Base-by-base conservation (phyloP, 2,888 invertebrate species). In the Apeira syringaria region DNA sequence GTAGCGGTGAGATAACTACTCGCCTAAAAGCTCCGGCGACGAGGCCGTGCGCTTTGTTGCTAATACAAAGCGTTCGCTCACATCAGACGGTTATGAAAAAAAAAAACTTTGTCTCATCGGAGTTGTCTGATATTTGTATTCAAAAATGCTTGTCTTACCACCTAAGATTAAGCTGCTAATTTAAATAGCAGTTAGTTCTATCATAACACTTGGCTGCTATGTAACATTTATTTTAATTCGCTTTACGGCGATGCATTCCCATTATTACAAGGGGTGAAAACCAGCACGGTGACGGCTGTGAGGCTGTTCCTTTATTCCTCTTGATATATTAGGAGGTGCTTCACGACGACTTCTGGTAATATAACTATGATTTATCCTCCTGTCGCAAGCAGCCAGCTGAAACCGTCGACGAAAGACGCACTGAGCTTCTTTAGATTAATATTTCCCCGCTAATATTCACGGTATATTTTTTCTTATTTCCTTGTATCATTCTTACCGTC, bases 11-110 rank as follows among this genome's bases (percentile, higher is more conserved):
- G 76, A 79, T 78, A 82, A 79, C 81, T 78, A 74, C 78, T 39
- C 70, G 80, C 80, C 84, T 85, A 85, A 87, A 87, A 87, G 85
- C 87, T 66, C 68, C 68, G 65, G 66, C 70, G 68, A 71, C 68
- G 74, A 78, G 76, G 69, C 72, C 62, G 71, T 56, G 66, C 68
- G 75, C 81, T 84, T 84, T 84, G 84, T 84, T 80, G 68, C 69
- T 78, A 70, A 79, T 74, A 82, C 84, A 84, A 83, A 83, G 81
- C 78, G 63, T 64, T 73, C 68, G 70, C 68, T 79, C 74, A 75
- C 69, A 79, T 68, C 74, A 64, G 64, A 69, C 64, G 66, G 73
- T 68, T 76, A 67, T 74, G 68, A 67, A 78, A 78, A 79, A 80
- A 67, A 78, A 78, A 79, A 80, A 80, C 75, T 76, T 79, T 76